Evolutionary conservation across 2,113 vertebrate species (phyloP).

Genomic region (Mellivora capensis): DNA sequence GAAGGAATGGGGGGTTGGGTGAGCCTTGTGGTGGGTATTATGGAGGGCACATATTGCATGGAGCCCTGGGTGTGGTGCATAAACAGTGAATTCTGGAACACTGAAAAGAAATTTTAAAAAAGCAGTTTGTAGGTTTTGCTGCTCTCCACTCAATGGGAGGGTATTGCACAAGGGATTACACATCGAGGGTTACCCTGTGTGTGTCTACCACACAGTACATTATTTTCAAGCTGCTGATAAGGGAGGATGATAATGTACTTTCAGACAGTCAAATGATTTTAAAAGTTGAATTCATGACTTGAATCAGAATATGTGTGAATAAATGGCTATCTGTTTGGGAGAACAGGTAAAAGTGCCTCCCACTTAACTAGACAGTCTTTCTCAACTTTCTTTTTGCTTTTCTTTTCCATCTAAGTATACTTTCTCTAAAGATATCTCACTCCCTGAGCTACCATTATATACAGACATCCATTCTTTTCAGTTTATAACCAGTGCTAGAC

Average conservation of each 20-base stretch:
- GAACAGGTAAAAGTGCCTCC: not conserved
- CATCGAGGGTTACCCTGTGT: not conserved
- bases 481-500: not conserved
- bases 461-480: not conserved
- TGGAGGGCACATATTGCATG: too few species aligned
- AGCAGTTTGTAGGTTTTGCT: not conserved
- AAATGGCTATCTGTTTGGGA: not conserved
- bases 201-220: not conserved
- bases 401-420: not conserved
- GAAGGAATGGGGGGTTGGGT: too few species aligned
- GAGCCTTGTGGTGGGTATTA: too few species aligned
- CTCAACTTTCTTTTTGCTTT: not conserved
- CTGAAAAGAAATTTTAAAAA: too few species aligned
- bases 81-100: too few species aligned
- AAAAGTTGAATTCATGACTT: not conserved
- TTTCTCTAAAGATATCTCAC: not conserved
- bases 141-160: not conserved
- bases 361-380: not conserved
- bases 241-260: not conserved
- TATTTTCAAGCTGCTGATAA: not conserved
- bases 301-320: not conserved
- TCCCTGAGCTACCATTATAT: not conserved
- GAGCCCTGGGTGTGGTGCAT: too few species aligned
- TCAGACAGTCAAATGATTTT: not conserved
- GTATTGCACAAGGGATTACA: not conserved